phyloP scores from a whole-genome alignment of 2,888 invertebrate genomes.

The Anoplius nigerrimus region DNA sequence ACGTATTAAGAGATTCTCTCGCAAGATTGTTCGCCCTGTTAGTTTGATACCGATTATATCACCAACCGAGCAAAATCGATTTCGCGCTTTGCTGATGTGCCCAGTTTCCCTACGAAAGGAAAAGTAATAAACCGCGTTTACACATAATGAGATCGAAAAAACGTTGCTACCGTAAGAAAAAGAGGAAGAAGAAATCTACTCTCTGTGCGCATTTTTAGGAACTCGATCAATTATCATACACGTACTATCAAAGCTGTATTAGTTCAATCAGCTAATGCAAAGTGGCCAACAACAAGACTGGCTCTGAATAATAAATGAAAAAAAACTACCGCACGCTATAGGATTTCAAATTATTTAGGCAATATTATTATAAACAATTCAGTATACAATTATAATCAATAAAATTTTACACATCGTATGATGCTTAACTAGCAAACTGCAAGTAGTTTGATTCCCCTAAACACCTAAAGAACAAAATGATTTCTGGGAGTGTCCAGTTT shows the following conservation, averaged over 20 bases:
- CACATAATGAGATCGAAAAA: not conserved
- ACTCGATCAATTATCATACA: not conserved
- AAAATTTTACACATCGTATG: slow-evolving; percentile 27
- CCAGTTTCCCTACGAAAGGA: not conserved
- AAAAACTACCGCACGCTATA: not conserved
- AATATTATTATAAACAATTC: slow-evolving; percentile 16
- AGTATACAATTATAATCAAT: slow-evolving; percentile 18
- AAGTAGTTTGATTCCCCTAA: slow-evolving; percentile 21
- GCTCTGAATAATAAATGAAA: too few species aligned
- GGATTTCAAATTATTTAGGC: not conserved
- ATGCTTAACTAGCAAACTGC: slow-evolving; percentile 25
- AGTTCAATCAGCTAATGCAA: not conserved
- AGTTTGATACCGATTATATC: too few species aligned
- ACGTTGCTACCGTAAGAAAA: not conserved
- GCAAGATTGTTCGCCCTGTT: not conserved
- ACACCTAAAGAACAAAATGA: not conserved
- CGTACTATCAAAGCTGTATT: not conserved
- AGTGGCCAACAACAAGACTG: not conserved
- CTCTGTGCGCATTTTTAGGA: slow-evolving; percentile 4
- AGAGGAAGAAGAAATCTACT: not conserved
- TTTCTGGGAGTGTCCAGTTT: not conserved
- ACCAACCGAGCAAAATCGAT: too few species aligned
- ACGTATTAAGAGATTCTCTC: not conserved
- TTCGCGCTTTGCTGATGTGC: too few species aligned
- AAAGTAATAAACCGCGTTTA: slow-evolving; percentile 1